These are phyloP conservation scores for Acromyrmex echinatior DNA, from an alignment of 1,140 invertebrate genomes.

Conservation along the genomic window DNA sequence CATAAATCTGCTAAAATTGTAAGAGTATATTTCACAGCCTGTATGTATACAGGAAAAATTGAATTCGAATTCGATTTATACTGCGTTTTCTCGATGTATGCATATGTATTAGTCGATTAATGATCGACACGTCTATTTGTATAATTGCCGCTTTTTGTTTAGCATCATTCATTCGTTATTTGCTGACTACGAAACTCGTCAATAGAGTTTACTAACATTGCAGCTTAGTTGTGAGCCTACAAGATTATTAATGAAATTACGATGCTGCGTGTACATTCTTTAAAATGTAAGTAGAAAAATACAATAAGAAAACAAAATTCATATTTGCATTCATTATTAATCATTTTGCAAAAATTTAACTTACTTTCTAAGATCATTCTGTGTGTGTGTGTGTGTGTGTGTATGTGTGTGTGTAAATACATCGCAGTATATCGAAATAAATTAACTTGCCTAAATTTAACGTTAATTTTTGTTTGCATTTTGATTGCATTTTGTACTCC, in stretches of 20 bases:
- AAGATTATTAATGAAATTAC: background rate
- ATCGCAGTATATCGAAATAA: slow-evolving; percentile 8
- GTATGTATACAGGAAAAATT: slow-evolving; percentile 16
- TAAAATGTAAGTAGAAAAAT: slow-evolving; percentile 29
- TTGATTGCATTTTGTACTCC: slow-evolving; percentile 57
- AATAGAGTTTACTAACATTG: background rate
- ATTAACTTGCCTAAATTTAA: background rate
- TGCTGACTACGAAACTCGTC: background rate
- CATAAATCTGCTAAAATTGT: slow-evolving; percentile 21
- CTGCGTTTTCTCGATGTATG: background rate
- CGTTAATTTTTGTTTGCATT: slow-evolving; percentile 12
- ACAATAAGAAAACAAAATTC: background rate
- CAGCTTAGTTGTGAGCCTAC: background rate
- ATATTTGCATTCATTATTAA: background rate
- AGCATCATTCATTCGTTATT: background rate
- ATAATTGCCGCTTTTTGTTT: background rate
- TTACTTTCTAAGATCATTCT: slow-evolving; percentile 10
- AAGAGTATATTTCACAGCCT: slow-evolving; percentile 46
- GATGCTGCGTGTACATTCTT: background rate
- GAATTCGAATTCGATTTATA: background rate
- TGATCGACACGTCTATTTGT: background rate
- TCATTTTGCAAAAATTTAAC: slow-evolving; percentile 10
- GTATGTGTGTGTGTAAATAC: background rate
- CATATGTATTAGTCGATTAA: background rate
- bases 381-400: too few species aligned